Evolutionary conservation across 2,888 invertebrate genomes (phyloP).

Genomic region (Mactromeris polynyma): DNA sequence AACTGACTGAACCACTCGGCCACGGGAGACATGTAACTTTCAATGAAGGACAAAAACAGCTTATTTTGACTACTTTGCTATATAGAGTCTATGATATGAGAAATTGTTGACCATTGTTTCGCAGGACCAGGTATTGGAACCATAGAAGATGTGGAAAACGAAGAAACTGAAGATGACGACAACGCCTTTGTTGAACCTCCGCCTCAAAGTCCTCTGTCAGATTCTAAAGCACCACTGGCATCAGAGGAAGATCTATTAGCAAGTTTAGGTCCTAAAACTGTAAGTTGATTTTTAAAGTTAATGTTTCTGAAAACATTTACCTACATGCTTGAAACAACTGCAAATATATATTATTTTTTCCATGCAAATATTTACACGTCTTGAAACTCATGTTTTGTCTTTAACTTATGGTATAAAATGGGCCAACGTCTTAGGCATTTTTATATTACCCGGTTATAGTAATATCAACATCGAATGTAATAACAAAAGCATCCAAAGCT

Average conservation of each 20-base stretch:
- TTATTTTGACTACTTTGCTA: not conserved
- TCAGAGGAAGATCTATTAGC: conserved; percentile 61
- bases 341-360: not conserved
- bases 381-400: not conserved
- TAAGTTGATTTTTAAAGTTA: not conserved
- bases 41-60: not conserved
- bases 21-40: too few species aligned
- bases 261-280: conserved; percentile 48
- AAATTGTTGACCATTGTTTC: not conserved
- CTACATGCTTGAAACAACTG: not conserved
- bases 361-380: not conserved
- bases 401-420: not conserved
- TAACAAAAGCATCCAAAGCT: too few species aligned
- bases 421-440: not conserved
- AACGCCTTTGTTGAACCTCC: conserved; percentile 22
- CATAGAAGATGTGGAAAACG: conserved; percentile 12
- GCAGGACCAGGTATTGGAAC: not conserved
- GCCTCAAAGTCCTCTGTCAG: conserved; percentile 36
- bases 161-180: not conserved
- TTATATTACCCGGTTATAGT: not conserved
- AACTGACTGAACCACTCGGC: too few species aligned
- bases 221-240: conserved; percentile 54
- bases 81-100: not conserved
- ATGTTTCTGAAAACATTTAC: not conserved
- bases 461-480: not conserved